Base-by-base conservation (phyloP, 2,888 invertebrate genomes). In the Drosophila fungiperda region DNA sequence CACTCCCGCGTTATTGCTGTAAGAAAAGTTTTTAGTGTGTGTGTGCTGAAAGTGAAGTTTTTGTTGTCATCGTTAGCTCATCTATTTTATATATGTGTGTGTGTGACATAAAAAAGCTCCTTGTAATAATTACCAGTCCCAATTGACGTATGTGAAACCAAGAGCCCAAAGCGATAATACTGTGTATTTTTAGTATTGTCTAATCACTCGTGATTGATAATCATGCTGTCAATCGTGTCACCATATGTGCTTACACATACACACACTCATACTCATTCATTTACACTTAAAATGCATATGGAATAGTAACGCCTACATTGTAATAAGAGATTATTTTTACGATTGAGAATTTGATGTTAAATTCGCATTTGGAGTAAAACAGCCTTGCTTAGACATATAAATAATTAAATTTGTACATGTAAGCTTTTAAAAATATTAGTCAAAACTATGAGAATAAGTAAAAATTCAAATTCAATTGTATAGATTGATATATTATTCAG, bases 201-300 rank as follows among this genome's bases (percentile, higher is more conserved):
- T 86, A 86, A 86, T 86, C 85, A 74, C 78, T 71, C 60, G 64
- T 90, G 84, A 83, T 88, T 86, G 88, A 90, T 88, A 76, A 86
- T 80, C 87, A 85, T 62, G 62, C 42, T 80, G 77, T 80, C 83
- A 76, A 83, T 81, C 75, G 74, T 23, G 45, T 15, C 55, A 64
- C 59, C 59, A 67, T 58, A 48, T 36, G 58, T 58, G 42, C 38
- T 29, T 32, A 54, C 35, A 36, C 23, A 12, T 32, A 50, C n/a
- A 49, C 20, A 48, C 54, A 32, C 33, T 15, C 35, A 53, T 2
- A 38, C n/a, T 50, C 32, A n/a, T 12, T 23, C 12, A 17, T 12
- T 2, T 2, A 1, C 26, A 38, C 36, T 53, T 42, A 45, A 33
- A 33, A 23, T 40, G 11, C 23, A 29, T 17, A 8, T 4, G n/a